These are phyloP conservation scores for Micromesistius poutassou DNA, from an alignment of 2,797 vertebrate genomes.

Conservation along the genomic window DNA sequence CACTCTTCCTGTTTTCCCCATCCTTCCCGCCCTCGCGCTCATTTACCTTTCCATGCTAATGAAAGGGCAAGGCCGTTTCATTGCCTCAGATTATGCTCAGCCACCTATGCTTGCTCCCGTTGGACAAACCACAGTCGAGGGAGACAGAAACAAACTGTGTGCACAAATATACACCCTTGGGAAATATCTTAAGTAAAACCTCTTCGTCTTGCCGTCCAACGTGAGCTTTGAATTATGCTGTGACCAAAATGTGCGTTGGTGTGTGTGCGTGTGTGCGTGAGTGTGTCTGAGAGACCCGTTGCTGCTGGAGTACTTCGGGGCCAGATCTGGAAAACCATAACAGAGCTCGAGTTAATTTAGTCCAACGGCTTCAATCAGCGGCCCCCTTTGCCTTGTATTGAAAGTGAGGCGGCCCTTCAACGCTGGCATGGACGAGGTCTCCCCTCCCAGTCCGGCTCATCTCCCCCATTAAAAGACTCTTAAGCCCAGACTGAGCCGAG, in stretches of 20 bases:
- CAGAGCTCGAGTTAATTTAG: not conserved
- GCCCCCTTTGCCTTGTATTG: no score
- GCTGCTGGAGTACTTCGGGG: not conserved
- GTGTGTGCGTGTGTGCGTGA: not conserved
- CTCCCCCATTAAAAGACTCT: not conserved
- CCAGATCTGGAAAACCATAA: not conserved
- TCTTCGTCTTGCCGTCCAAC: not conserved
- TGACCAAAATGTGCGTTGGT: not conserved
- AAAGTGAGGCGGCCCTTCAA: not conserved
- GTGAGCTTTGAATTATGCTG: not conserved
- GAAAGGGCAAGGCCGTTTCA: conserved; percentile 29
- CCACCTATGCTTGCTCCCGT: conserved; percentile 11
- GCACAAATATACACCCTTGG: not conserved
- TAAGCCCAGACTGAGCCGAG: conserved; percentile 13
- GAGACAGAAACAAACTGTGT: not conserved
- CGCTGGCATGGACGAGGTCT: not conserved
- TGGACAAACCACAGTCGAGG: not conserved
- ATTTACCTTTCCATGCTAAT: conserved; percentile 53
- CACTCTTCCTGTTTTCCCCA: conserved; percentile 2
- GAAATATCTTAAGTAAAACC: not conserved
- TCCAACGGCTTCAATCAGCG: not conserved
- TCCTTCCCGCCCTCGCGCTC: conserved; percentile 16
- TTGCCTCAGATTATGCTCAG: conserved; percentile 46
- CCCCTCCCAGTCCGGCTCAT: not conserved
- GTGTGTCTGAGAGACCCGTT: not conserved